These are phyloP conservation scores for Phymatocera aterrima DNA, from an alignment of 2,888 invertebrate genomes.

Conservation along the genomic window DNA sequence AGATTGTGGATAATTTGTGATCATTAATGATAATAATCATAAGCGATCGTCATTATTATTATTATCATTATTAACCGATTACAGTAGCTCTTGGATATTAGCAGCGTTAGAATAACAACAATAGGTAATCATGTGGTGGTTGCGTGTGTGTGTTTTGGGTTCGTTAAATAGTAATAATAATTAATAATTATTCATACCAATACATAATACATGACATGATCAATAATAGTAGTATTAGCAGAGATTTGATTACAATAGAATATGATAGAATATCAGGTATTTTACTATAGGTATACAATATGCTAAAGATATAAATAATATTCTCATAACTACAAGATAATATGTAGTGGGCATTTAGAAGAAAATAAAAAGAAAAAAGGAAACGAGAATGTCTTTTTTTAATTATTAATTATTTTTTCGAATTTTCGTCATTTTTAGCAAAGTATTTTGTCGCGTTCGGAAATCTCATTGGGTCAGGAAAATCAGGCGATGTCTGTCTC, in stretches of 20 bases:
- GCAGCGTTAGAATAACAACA: slow-evolving; percentile 15
- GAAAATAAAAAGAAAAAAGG: neutral
- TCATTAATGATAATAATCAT: slow-evolving; percentile 20
- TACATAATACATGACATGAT: too few species aligned
- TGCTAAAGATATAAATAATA: too few species aligned
- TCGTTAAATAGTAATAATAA: neutral
- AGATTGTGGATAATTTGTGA: too few species aligned
- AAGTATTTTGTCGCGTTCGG: slow-evolving; percentile 75
- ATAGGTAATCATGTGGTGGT: neutral
- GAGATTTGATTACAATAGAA: too few species aligned
- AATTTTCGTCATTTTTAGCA: slow-evolving; percentile 62
- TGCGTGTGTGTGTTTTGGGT: too few species aligned
- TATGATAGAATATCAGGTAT: too few species aligned
- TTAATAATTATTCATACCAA: too few species aligned
- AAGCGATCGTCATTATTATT: neutral
- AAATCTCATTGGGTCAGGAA: slow-evolving; percentile 72
- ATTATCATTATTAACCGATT: too few species aligned
- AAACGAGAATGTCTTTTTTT: neutral
- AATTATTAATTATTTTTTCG: slow-evolving; percentile 59
- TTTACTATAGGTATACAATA: too few species aligned
- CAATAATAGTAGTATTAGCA: too few species aligned
- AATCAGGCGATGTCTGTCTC: slow-evolving; percentile 70
- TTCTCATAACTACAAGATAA: too few species aligned
- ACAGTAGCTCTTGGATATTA: neutral
- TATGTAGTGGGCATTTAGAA: slow-evolving; percentile 8